Percentiles rank a stretch among this genome's conserved stretches.
These are phyloP conservation scores for Neodiprion fabricii DNA, from an alignment of 1,140 invertebrate species.

Conservation along the genomic window DNA sequence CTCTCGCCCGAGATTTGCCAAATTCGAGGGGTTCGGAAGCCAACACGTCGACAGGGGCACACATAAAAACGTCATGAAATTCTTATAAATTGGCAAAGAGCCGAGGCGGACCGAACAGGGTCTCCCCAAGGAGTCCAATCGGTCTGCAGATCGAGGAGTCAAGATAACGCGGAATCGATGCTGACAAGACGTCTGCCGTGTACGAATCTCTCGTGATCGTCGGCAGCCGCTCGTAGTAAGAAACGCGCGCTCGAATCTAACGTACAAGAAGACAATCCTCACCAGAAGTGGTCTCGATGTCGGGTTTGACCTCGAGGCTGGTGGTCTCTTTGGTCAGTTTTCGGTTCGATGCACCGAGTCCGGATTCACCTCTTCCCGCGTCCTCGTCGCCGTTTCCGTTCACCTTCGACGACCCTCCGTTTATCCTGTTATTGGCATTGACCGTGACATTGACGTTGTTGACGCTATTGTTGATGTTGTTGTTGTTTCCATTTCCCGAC, in stretches of 20 bases:
- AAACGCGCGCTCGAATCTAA: too few species aligned
- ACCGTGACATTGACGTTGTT: constrained; percentile 36
- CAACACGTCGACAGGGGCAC: too few species aligned
- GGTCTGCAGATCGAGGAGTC: background rate
- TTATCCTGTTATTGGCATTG: constrained; percentile 23
- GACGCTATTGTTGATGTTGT: constrained; percentile 33
- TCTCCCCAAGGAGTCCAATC: background rate
- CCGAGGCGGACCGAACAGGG: too few species aligned
- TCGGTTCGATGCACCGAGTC: background rate
- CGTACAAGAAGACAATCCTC: background rate
- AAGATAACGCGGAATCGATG: background rate
- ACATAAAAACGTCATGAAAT: too few species aligned
- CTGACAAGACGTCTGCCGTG: background rate
- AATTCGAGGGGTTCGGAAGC: too few species aligned
- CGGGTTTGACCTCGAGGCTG: background rate
- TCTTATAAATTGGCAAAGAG: too few species aligned
- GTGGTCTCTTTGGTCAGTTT: background rate
- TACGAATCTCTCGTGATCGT: too few species aligned
- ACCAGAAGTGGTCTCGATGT: background rate
- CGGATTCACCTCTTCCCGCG: background rate
- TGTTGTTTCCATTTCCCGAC: constrained; percentile 42
- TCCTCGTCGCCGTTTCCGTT: constrained; percentile 28
- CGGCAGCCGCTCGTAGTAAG: too few species aligned
- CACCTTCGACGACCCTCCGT: constrained; percentile 24
- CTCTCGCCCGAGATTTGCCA: too few species aligned